Conservation (phyloP, 2,888 invertebrate species). For the Trichogramma evanescens region DNA sequence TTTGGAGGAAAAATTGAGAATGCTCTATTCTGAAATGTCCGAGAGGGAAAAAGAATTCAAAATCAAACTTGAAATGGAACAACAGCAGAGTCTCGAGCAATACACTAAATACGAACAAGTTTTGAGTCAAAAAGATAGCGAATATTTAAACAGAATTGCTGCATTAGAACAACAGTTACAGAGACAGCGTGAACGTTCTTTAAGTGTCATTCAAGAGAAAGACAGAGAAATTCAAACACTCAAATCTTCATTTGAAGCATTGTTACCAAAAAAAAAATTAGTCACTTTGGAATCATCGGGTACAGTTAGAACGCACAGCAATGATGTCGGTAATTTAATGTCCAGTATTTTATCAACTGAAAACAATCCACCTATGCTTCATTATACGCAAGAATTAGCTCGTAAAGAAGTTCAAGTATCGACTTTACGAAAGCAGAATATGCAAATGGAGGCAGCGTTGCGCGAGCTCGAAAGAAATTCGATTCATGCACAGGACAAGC, state of each 20-base stretch:
- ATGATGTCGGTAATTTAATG: conserved; percentile 28
- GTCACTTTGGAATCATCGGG: conserved; percentile 15
- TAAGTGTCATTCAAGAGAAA: conserved; percentile 71
- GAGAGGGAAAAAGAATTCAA: conserved; percentile 60
- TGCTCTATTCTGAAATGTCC: conserved; percentile 57
- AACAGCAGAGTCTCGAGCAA: conserved; percentile 49
- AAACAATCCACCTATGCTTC: conserved; percentile 68
- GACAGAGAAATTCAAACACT: conserved; percentile 64
- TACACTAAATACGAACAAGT: conserved; percentile 34
- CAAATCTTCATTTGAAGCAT: conserved; percentile 53
- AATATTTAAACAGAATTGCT: conserved; percentile 51
- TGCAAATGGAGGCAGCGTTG: conserved; percentile 47
- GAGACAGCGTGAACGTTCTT: conserved; percentile 74
- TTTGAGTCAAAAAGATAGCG: conserved; percentile 48
- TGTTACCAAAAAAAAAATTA: conserved; percentile 46
- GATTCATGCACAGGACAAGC: conserved; percentile 36
- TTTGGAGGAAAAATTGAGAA: conserved; percentile 61
- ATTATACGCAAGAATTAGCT: conserved; percentile 77
- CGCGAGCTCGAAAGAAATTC: conserved; percentile 43
- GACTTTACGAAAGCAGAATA: conserved; percentile 66
- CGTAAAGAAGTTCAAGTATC: conserved; percentile 73
- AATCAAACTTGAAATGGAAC: conserved; percentile 53
- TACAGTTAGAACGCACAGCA: neutral
- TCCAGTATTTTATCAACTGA: conserved; percentile 49
- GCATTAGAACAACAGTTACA: conserved; percentile 66